These are phyloP conservation scores for Hesperophylax magnus DNA, from an alignment of 1,140 invertebrate species.

Conservation along the genomic window DNA sequence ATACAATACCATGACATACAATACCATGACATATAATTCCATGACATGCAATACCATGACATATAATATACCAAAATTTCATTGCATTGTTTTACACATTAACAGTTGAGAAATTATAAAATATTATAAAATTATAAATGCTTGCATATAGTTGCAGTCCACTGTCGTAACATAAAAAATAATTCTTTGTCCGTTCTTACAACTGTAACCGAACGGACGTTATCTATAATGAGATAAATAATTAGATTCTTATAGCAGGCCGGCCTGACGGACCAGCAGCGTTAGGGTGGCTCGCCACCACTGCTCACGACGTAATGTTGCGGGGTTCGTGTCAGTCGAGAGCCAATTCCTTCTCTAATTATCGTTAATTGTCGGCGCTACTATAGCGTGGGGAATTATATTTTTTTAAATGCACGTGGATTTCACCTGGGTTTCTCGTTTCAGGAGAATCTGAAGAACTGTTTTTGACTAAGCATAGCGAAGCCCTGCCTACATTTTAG, in stretches of 20 bases:
- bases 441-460: not conserved
- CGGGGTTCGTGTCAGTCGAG: constrained; percentile 7
- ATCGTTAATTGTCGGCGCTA: constrained; percentile 23
- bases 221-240: constrained; percentile 28
- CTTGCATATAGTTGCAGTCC: no score
- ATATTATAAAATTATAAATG: no score
- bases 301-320: not conserved
- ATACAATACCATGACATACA: no score
- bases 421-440: not conserved
- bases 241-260: constrained; percentile 6
- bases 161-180: no score
- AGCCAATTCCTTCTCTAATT: constrained; percentile 12
- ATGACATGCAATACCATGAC: no score
- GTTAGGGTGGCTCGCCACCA: constrained; percentile 8
- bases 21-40: no score
- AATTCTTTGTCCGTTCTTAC: not conserved
- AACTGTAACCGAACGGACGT: not conserved
- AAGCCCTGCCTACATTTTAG: no score
- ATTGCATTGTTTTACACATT: no score
- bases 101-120: no score
- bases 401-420: not conserved
- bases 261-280: no score
- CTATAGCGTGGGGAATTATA: constrained; percentile 5
- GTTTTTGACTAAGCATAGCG: no score
- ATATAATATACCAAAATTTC: no score